Conservation (phyloP, 1,140 invertebrate species). For the Drosophila melanica region DNA sequence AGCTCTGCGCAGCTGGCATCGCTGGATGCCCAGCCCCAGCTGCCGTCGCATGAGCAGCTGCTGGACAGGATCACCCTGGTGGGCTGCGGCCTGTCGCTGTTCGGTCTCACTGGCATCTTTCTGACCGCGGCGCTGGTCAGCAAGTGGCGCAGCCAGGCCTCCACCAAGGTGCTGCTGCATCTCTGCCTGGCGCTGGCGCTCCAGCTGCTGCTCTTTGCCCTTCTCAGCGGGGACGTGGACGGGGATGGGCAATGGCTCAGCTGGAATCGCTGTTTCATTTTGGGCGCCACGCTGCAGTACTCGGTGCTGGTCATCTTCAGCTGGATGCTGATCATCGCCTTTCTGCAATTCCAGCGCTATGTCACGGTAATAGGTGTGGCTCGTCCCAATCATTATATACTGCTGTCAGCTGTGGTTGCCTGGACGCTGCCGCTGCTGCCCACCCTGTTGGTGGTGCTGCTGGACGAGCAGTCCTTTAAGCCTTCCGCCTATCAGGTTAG, state of each 20-base stretch:
- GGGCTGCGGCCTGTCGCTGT: constrained; percentile 86
- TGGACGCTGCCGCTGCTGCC: constrained; percentile 86
- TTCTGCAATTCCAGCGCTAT: constrained; percentile 87
- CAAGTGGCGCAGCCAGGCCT: constrained; percentile 86
- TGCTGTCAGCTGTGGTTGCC: constrained; percentile 85
- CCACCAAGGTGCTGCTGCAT: constrained; percentile 87
- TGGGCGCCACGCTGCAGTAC: constrained; percentile 87
- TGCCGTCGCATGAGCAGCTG: constrained; percentile 84
- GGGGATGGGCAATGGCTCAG: constrained; percentile 19
- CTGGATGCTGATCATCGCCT: constrained; percentile 88
- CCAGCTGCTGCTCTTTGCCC: constrained; percentile 85
- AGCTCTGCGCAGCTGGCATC: constrained; percentile 22
- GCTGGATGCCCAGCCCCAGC: too few relatives aligned
- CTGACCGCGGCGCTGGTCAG: constrained; percentile 86
- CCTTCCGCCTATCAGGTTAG: constrained; percentile 49
- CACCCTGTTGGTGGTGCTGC: constrained; percentile 84
- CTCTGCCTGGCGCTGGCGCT: constrained; percentile 86
- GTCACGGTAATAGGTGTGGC: constrained; percentile 86
- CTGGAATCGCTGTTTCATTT: constrained; percentile 81
- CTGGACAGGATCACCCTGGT: constrained; percentile 86
- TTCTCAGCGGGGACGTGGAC: constrained; percentile 52
- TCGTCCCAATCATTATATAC: constrained; percentile 85
- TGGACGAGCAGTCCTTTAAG: constrained; percentile 85
- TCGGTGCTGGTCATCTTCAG: constrained; percentile 87
- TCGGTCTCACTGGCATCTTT: constrained; percentile 86